Conservation (phyloP, 2,888 invertebrate genomes). For the Volucella zonaria region DNA sequence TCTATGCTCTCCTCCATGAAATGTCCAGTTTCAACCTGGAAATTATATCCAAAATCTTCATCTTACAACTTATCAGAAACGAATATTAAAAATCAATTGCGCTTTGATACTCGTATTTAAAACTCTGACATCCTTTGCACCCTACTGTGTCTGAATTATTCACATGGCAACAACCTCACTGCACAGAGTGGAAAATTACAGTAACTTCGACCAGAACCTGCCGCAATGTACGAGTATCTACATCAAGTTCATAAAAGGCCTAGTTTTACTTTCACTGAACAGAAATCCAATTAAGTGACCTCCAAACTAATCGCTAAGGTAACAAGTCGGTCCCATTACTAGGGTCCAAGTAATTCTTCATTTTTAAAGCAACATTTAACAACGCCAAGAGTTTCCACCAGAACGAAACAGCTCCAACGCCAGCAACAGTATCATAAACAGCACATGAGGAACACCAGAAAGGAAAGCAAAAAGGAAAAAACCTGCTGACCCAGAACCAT, state of each 20-base stretch:
- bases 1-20: too few species aligned
- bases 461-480: constrained; percentile 10
- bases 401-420: neutral
- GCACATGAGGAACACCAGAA: neutral
- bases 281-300: constrained; percentile 37
- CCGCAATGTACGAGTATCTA: neutral
- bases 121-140: too few species aligned
- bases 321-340: constrained; percentile 29
- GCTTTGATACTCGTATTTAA: too few species aligned
- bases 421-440: neutral
- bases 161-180: constrained; percentile 1
- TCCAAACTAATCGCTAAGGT: constrained; percentile 47
- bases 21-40: too few species aligned
- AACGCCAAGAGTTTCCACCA: constrained; percentile 1
- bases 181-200: neutral
- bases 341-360: constrained; percentile 44
- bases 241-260: constrained; percentile 11
- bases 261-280: constrained; percentile 57
- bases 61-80: too few species aligned
- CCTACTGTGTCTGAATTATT: neutral
- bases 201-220: neutral
- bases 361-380: constrained; percentile 9
- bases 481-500: constrained; percentile 65
- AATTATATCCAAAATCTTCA: too few species aligned
- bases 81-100: too few species aligned